Evolutionary conservation across 2,888 invertebrate genomes (phyloP), one percentile per base, ranked within the genome.

Genomic region (Phalera bucephala): DNA sequence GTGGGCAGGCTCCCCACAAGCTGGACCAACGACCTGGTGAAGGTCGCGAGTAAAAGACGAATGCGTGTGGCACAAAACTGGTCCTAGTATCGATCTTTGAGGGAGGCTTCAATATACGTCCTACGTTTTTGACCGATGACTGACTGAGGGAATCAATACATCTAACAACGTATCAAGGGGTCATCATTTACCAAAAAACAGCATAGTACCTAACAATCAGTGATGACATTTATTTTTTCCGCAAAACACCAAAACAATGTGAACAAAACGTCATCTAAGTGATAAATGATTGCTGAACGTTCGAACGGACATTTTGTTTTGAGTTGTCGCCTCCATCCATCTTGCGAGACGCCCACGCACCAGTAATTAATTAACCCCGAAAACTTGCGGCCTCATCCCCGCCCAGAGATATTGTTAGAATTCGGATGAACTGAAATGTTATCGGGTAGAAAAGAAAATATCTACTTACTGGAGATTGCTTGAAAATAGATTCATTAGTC

Each of bases 321-420:
- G 66, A 67, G 63, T 48, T 67, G 70, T 68, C 68, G 56, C 56
- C 58, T 52, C 54, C 63, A 72, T 73, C 66, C 67, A 72, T 75
- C 71, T 73, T 68, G 37, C 31, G 48, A 50, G 57, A 33, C 52
- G 52, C 50, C 50, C 44, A 50, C 49, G 52, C 47, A 47, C 39
- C 52, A 52, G 65, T 72, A 73, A 76, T 76, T 73, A 77, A 77
- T 77, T 77, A 73, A 61, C 58, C 54, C 40, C 45, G 52, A 20
- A 37, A 62, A 63, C 47, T 58, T 56, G 53, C 45, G 51, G 49
- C 38, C 53, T 43, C 52, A 58, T 52, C 48, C 42, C 44, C 45
- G 30, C 65, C 56, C 52, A 58, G 59, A 55, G 65, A 60, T 65
- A 65, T 64, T 58, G 66, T 63, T 51, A 38, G 53, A 45, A 50